Evolutionary conservation across 1,140 invertebrate genomes (phyloP), one percentile per base, ranked within the genome.

Genomic region (Planococcus citri): DNA sequence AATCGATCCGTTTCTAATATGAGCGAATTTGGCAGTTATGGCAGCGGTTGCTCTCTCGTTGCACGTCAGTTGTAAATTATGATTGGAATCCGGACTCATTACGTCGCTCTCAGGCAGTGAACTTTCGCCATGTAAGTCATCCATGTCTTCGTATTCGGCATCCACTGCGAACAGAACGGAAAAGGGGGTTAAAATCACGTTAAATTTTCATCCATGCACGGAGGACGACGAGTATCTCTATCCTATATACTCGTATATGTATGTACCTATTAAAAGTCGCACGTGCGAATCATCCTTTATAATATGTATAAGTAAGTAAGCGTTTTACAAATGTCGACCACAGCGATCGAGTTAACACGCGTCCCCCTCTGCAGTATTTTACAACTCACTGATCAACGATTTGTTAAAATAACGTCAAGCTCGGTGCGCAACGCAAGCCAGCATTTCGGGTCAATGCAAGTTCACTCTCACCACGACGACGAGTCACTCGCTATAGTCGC

Each of bases 21-120:
- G 60, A 22, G 3, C 17, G 1, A 64, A 25, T 64, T 64, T 64
- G 3, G 60, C 22, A 27, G 22, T 64, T 9, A 64, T 64, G 10
- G 60, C 60, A 1, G 60, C 60, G 21, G 51, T 17, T 4, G 60
- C 60, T 12, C 20, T 25, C 17, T 64, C 60, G 25, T 64, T 64
- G 17, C 60, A 64, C 17, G 60, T 25, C 20, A 64, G 25, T 17
- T 64, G 60, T 27, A 64, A 20, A 25, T 64, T 64, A 27, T 64
- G 60, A 64, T 64, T 64, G 10, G 60, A 64, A 27, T 64, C 60
- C 10, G 60, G 60, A 27, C 60, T 64, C 60, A 64, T 64, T 2
- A 25, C 22, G 60, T 64, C 60, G 25, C 60, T 64, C 9, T 64
- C 60, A 25, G 60, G 60, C 60, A 64, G 25, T 27, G 60, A 64